A percentile compares a stretch with the other conserved stretches of the same genome.
phyloP scores from a whole-genome alignment of 2,888 invertebrate species.

The Eumerus sabulonum region DNA sequence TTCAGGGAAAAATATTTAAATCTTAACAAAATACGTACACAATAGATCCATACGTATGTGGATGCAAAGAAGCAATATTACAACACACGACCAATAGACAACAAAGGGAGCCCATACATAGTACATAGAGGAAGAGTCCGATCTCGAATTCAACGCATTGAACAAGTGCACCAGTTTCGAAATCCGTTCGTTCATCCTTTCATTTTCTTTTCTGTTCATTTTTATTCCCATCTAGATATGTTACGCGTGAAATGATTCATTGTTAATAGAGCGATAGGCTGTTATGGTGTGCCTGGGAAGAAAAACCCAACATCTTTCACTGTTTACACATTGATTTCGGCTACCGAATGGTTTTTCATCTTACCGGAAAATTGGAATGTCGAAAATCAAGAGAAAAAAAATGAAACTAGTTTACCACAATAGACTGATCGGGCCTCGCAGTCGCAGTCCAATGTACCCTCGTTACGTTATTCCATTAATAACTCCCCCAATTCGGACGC shows the following conservation, averaged over 20 bases:
- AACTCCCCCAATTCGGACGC: constrained; percentile 42
- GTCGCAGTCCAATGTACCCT: constrained; percentile 41
- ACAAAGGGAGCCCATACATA: constrained; percentile 40
- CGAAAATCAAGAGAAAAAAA: constrained; percentile 14
- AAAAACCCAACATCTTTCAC: constrained; percentile 30
- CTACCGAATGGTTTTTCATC: constrained; percentile 60
- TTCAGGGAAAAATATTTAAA: constrained; percentile 48
- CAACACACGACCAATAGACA: constrained; percentile 50
- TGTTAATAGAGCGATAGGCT: constrained; percentile 51
- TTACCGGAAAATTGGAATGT: constrained; percentile 48
- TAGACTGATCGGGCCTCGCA: constrained; percentile 33
- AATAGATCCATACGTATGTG: constrained; percentile 39
- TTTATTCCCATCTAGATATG: constrained; percentile 54
- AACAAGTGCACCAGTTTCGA: constrained; percentile 60
- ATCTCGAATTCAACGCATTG: constrained; percentile 49
- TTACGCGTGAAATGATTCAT: constrained; percentile 66
- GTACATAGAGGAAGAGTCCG: constrained; percentile 32
- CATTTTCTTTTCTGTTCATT: constrained; percentile 33
- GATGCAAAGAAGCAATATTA: constrained; percentile 61
- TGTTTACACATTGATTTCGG: constrained; percentile 60
- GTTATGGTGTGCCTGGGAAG: constrained; percentile 48
- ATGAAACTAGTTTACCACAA: constrained; percentile 62
- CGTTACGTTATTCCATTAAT: constrained; percentile 65
- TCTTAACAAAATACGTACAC: constrained; percentile 37
- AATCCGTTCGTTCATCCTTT: constrained; percentile 35